Conservation (phyloP, 2,797 vertebrate genomes). For the Takifugu rubripes region DNA sequence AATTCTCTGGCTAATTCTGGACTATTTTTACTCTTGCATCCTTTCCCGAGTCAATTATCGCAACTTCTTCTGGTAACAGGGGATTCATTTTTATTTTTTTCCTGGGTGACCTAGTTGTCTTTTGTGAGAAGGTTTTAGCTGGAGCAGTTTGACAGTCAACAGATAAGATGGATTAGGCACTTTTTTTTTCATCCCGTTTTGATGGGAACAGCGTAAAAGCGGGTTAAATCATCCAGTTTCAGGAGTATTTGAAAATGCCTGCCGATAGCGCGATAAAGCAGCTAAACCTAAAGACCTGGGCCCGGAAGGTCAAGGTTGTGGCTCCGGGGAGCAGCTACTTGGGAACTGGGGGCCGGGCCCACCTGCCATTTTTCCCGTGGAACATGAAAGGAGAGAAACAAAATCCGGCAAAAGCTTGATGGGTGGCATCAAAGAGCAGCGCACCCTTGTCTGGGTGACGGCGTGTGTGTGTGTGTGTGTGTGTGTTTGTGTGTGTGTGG, state of each 20-base stretch:
- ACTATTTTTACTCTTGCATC: slow-evolving; percentile 62
- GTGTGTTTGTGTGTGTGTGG: slow-evolving; percentile 5
- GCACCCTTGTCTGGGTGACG: slow-evolving; percentile 58
- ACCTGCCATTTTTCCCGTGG: slow-evolving; percentile 63
- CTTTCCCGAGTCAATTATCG: slow-evolving; percentile 79
- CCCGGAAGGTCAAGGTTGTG: slow-evolving; percentile 76
- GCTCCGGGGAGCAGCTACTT: slow-evolving; percentile 64
- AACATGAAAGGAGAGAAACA: slow-evolving; percentile 61
- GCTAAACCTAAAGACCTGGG: slow-evolving; percentile 77
- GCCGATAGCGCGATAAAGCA: slow-evolving; percentile 79
- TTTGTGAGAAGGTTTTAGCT: slow-evolving; percentile 86
- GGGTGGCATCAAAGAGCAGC: slow-evolving; percentile 60
- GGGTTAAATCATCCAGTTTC: slow-evolving; percentile 82
- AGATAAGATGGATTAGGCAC: slow-evolving; percentile 88
- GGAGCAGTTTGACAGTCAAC: slow-evolving; percentile 86
- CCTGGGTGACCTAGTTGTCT: slow-evolving; percentile 85
- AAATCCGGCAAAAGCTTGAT: slow-evolving; percentile 58
- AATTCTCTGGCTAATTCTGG: slow-evolving; percentile 46
- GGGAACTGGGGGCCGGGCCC: slow-evolving; percentile 59
- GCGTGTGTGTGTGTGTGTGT: slow-evolving; percentile 16
- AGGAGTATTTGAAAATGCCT: slow-evolving; percentile 85
- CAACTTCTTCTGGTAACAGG: slow-evolving; percentile 76
- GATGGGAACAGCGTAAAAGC: slow-evolving; percentile 85
- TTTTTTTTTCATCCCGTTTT: slow-evolving; percentile 82
- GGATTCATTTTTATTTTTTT: slow-evolving; percentile 55